A percentile compares a stretch with the other conserved stretches of the same genome.
Conservation (phyloP, 2,888 invertebrate species). For the Carabus problematicus region DNA sequence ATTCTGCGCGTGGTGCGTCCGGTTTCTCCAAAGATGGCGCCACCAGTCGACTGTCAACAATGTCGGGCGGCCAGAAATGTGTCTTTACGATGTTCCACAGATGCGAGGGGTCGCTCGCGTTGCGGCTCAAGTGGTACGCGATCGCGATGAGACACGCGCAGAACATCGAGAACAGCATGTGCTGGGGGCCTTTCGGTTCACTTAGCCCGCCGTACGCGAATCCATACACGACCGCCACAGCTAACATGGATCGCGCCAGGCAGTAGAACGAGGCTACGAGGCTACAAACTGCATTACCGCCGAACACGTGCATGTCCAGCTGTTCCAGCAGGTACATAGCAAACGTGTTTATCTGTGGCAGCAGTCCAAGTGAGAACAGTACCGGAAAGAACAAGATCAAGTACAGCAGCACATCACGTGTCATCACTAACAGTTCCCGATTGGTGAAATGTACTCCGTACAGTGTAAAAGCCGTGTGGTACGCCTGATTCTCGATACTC, state of each 20-base stretch:
- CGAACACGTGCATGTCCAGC: constrained; percentile 88
- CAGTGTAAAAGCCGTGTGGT: constrained; percentile 56
- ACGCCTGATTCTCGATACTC: constrained; percentile 49
- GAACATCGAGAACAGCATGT: constrained; percentile 93
- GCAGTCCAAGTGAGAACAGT: constrained; percentile 92
- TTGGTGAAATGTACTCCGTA: constrained; percentile 63
- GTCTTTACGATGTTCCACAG: constrained; percentile 88
- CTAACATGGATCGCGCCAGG: constrained; percentile 79
- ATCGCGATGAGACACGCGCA: constrained; percentile 87
- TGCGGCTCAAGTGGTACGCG: constrained; percentile 91
- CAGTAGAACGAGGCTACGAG: constrained; percentile 84
- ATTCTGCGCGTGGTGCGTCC: constrained; percentile 50
- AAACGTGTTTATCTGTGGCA: constrained; percentile 98
- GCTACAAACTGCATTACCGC: constrained; percentile 87
- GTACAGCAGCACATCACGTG: constrained; percentile 77
- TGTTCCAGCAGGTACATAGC: constrained; percentile 96
- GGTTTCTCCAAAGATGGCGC: constrained; percentile 56
- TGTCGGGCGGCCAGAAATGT: constrained; percentile 79
- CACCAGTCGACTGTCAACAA: constrained; percentile 59
- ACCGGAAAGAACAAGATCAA: constrained; percentile 91
- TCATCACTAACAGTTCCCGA: constrained; percentile 68
- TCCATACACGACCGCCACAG: constrained; percentile 82
- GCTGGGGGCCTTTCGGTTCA: constrained; percentile 85
- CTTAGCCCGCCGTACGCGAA: constrained; percentile 87
- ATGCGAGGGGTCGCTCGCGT: constrained; percentile 89